Evolutionary conservation across 2,888 invertebrate genomes (phyloP), one percentile per base, ranked within the genome.

Genomic region (Dendrolimus pini): DNA sequence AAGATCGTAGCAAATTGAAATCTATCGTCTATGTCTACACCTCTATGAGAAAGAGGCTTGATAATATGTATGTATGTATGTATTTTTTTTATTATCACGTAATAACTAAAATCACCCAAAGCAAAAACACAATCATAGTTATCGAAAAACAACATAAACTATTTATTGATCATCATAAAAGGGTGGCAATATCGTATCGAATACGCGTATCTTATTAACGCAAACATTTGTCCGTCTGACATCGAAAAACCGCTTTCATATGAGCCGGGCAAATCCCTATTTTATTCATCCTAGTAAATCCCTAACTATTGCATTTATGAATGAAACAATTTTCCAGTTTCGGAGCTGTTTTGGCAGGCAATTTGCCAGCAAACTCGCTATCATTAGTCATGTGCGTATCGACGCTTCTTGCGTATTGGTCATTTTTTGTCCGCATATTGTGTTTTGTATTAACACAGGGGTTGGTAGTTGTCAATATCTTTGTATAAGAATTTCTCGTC

Each of bases 261-360:
- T 80, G 83, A 80, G 85, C 76, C 68, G 67, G 59, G 67, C 60
- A 75, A 78, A 81, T 77, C 83, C 82, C 77, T 77, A 77, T 83
- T 81, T 83, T 86, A 86, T 88, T 84, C 83, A 85, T 87, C 80
- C 71, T 66, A 60, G 67, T 68, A 85, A 85, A 86, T 82, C 88
- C 85, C 71, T 69, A 47, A 72, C 74, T 75, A 83, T 85, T 79
- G 82, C 81, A 79, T 86, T 85, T 83, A 83, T 85, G 82, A 86
- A 88, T 85, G 86, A 84, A 83, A 89, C 87, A 87, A 89, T 90
- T 89, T 89, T 87, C 89, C 85, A 88, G 82, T 81, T 77, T 85
- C 84, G 78, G 72, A 74, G 69, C 85, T 72, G 81, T 82, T 84
- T 83, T 72, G 83, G 80, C 74, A 80, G 78, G 82, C 89, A 82